phyloP scores from a whole-genome alignment of 1,140 invertebrate species.

The Nasonia giraulti region DNA sequence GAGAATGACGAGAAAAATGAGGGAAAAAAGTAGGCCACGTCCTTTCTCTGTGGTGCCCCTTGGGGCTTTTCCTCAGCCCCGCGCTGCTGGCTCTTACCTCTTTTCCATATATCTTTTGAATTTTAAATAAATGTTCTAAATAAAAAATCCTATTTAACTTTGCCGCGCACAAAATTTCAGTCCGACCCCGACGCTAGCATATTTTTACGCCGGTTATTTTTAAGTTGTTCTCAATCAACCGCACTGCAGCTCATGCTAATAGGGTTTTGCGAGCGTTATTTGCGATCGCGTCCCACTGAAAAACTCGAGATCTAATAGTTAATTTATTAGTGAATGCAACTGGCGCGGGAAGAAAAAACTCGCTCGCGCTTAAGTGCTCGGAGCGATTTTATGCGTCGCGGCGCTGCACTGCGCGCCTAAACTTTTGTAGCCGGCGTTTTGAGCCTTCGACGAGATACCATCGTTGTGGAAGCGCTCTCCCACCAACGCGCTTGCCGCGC shows the following conservation, averaged over 20 bases:
- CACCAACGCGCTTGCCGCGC: neutral
- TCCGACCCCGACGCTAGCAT: no score
- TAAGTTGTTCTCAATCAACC: slow-evolving; percentile 6
- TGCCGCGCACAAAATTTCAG: no score
- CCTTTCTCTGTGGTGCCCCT: slow-evolving; percentile 23
- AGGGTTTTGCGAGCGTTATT: no score
- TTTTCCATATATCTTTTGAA: slow-evolving; percentile 21
- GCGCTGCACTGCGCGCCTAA: neutral
- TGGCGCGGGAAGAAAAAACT: no score
- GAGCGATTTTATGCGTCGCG: neutral
- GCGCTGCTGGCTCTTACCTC: neutral
- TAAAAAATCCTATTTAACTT: slow-evolving; percentile 26
- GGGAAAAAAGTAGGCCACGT: slow-evolving; percentile 38
- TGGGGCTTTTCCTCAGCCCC: neutral
- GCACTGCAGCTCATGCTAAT: neutral
- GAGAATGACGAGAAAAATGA: slow-evolving; percentile 38
- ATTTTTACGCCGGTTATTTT: no score
- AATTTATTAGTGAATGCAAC: neutral
- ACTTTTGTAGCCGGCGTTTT: slow-evolving; percentile 3
- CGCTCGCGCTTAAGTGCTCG: neutral
- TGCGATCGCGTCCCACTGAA: no score
- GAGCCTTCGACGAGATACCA: neutral
- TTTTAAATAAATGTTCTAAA: slow-evolving; percentile 47
- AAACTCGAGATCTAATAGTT: no score
- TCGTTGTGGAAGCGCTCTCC: neutral